Conservation (phyloP, 2,113 vertebrate genomes). For the Tenrec ecaudatus region DNA sequence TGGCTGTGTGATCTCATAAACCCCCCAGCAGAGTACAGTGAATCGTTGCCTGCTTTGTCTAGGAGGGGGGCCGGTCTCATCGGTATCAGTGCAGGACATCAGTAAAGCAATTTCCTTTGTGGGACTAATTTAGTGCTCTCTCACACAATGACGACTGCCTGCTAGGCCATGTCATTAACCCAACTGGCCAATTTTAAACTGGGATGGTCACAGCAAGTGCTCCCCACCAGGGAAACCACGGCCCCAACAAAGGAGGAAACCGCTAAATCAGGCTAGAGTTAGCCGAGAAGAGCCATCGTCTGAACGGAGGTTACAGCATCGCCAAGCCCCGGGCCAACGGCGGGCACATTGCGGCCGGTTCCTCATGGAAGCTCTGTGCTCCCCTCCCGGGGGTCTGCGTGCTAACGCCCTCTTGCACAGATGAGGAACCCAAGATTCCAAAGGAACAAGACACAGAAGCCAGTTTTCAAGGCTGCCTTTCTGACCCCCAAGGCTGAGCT, state of each 20-base stretch:
- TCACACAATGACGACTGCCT: conserved; percentile 39
- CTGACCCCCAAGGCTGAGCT: background rate
- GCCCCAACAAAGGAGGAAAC: background rate
- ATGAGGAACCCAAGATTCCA: background rate
- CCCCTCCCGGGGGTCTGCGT: background rate
- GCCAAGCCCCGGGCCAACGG: accelerated
- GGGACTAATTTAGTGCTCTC: conserved; percentile 63
- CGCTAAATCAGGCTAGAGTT: accelerated
- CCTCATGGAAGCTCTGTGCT: background rate
- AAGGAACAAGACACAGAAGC: background rate
- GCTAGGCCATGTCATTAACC: conserved; percentile 46
- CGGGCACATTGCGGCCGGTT: background rate
- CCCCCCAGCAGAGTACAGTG: accelerated
- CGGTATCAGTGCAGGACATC: conserved; percentile 3
- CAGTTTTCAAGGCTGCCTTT: background rate
- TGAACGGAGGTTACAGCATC: accelerated
- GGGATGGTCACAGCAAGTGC: background rate
- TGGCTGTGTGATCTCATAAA: background rate
- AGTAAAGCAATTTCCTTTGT: conserved; percentile 58
- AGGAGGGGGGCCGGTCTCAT: background rate
- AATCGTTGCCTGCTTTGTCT: conserved; percentile 1
- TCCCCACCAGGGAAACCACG: background rate
- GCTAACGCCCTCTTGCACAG: background rate
- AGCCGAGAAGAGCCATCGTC: background rate
- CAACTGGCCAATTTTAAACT: conserved; percentile 61